Evolutionary conservation across 2,888 invertebrate species (phyloP), one percentile per base, ranked within the genome.

Genomic region (Dasypogon diadema): DNA sequence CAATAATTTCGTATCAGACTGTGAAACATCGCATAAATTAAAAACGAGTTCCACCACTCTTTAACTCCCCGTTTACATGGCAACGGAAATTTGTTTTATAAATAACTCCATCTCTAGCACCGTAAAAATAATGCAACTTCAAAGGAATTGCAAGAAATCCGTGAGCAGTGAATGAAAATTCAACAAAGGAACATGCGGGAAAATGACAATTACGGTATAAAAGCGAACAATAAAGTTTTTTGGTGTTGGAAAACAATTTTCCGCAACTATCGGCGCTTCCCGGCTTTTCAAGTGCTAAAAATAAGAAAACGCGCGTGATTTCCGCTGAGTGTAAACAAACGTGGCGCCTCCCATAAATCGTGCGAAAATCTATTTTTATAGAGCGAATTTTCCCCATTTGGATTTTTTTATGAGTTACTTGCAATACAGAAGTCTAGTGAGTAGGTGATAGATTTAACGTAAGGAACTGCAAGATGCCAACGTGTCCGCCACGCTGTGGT

Each of bases 381-480:
- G 12, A 12, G 60, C 26, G 60, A 26, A 37, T 37, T 60, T 60
- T n/a, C 8, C 30, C 21, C n/a, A 4, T 56, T 56, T 56, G 2
- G 3, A 30, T 30, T 30, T 30, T 30, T 30, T 30, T 30, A 30
- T 30, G 3, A 30, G 8, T n/a, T n/a, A n/a, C n/a, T n/a, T n/a
- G n/a, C n/a, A n/a, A n/a, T n/a, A n/a, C n/a, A n/a, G n/a, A n/a
- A n/a, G n/a, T n/a, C n/a, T n/a, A n/a, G n/a, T n/a, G n/a, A n/a
- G n/a, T n/a, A n/a, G n/a, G 34, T 42, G 42, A 12, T 42, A 42
- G n/a, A n/a, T 42, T 8, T 42, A 42, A 42, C 8, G n/a, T 42
- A 6, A n/a, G 42, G 8, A 42, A 12, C 2, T 16, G 18, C 10
- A 80, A 76, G 77, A 81, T 81, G 80, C 80, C 81, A 60, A 80